A percentile compares a stretch with the other conserved stretches of the same genome.
These are phyloP conservation scores for Lasioglossum vierecki DNA, from an alignment of 2,888 invertebrate species.

Conservation along the genomic window DNA sequence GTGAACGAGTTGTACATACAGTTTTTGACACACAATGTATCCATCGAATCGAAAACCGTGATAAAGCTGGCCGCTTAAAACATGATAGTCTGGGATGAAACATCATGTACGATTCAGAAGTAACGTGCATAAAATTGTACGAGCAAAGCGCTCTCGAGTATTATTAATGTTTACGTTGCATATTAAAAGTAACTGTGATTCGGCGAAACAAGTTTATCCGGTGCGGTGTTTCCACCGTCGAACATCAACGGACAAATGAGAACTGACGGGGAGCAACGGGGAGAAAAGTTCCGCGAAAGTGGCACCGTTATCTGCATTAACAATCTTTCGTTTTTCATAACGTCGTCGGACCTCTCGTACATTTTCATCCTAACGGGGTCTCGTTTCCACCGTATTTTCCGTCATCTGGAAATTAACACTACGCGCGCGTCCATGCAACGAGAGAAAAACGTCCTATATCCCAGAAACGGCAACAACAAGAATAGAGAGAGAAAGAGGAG, in stretches of 20 bases:
- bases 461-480: not conserved
- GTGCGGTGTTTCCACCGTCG: not conserved
- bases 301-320: not conserved
- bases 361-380: constrained; percentile 38
- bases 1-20: no score
- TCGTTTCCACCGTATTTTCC: constrained; percentile 12
- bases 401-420: constrained; percentile 31
- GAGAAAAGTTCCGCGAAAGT: not conserved
- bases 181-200: not conserved
- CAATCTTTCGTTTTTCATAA: not conserved
- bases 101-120: not conserved
- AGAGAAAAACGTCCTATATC: not conserved
- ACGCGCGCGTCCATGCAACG: not conserved
- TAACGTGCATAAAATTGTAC: not conserved
- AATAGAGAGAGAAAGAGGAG: not conserved
- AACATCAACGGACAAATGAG: not conserved
- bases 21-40: not conserved
- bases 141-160: not conserved
- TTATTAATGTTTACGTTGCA: not conserved
- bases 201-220: not conserved
- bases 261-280: not conserved
- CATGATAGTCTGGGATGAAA: not conserved
- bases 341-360: not conserved
- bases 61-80: not conserved
- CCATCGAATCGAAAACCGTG: not conserved